These are phyloP conservation scores for Sus cebifrons DNA, from an alignment of 2,797 vertebrate species.

Conservation along the genomic window DNA sequence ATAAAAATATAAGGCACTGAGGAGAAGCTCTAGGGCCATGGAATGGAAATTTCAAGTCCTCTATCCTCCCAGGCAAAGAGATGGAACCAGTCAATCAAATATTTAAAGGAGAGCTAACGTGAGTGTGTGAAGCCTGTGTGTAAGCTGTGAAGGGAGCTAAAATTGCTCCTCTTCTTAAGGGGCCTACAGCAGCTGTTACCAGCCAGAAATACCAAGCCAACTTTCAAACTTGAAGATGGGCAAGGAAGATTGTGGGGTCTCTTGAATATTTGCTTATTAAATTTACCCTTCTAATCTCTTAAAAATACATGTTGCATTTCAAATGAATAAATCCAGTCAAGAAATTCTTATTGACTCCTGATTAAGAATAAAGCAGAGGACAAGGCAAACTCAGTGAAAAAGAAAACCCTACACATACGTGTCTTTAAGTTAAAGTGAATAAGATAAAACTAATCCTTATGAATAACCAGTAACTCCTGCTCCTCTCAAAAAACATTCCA, in stretches of 20 bases:
- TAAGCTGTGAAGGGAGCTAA: not conserved
- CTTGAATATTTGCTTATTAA: not conserved
- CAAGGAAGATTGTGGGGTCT: not conserved
- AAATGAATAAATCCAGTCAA: constrained; percentile 13
- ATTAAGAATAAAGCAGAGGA: not conserved
- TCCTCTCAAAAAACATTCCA: constrained; percentile 1
- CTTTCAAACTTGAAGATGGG: not conserved
- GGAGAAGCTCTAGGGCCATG: not conserved
- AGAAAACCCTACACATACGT: constrained; percentile 1
- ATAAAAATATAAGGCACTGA: not conserved
- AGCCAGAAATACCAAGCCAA: not conserved
- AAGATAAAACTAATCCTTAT: constrained; percentile 17
- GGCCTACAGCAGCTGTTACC: not conserved
- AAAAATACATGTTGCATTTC: constrained; percentile 8
- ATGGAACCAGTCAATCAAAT: not conserved
- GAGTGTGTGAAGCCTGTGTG: not conserved
- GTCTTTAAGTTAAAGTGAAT: constrained; percentile 3
- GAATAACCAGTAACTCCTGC: not conserved
- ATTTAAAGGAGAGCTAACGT: rapidly evolving
- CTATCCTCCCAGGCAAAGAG: not conserved
- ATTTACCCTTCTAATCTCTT: not conserved
- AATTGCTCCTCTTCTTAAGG: not conserved
- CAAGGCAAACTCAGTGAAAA: not conserved
- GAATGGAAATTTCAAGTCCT: not conserved
- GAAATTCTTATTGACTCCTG: not conserved